Base-by-base conservation (phyloP, 2,113 vertebrate genomes). In the Hyperopisus bebe region DNA sequence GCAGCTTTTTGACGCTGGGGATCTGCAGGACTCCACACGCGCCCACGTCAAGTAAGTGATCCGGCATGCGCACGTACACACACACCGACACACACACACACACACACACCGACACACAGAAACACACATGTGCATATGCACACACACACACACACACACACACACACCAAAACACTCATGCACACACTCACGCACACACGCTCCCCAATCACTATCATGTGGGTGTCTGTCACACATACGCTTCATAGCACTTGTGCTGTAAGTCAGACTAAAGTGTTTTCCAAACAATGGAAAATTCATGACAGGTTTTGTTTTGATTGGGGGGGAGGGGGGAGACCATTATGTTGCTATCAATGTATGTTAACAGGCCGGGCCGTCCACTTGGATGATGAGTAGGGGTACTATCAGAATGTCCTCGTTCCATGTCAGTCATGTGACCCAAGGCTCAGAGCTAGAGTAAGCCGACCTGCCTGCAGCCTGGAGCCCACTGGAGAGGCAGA, bases 1-100 rank as follows among this genome's bases (percentile, higher is more conserved):
- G 80, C 98, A 99, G 93, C 97, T 99, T 92, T 99, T 99, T 94
- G 98, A 99, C 93, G 97, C 98, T 0, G 97, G 97, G 94, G 98
- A 99, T 94, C 96, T 99, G 35, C 98, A 98, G 93, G 98, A 99
- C 92, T 94, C 97, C 7, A 97, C 95, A 93, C 96, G 96, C 91
- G 95, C 94, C 91, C 92, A 96, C 5, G 51, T 95, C 95, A 99
- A 96, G 98, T 99, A 96, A 98, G 98, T 94, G 90, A 88, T 74
- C 46, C 27, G 10, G n/a, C 62, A 3, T 4, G 1, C 2, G 1
- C n/a, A 27, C n/a, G 0, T 0, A 2, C 6, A 35, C 95, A 96
- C 91, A 95, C 94, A 21, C 19, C 10, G 0, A 13, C 2, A 31
- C 62, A 31, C 10, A 27, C n/a, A 31, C 62, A 70, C 10, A 31